Evolutionary conservation across 2,113 vertebrate species (phyloP), one percentile per base, ranked within the genome.

Genomic region (Tupaia chinensis): DNA sequence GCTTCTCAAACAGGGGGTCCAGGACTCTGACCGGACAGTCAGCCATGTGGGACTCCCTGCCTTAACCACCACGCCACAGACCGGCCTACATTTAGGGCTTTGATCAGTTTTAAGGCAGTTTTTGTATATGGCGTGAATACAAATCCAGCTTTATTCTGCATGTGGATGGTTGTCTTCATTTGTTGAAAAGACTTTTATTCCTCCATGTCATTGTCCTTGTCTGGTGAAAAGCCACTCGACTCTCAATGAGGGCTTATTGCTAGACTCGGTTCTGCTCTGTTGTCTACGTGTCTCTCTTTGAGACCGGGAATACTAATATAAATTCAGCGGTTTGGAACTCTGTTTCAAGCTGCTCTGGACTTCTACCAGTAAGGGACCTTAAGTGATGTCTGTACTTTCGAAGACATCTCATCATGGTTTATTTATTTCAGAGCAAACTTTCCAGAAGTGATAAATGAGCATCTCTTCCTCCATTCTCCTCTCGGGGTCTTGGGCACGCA

Each of bases 131-230:
- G 15, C 66, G 22, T 87, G 56, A 86, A 44, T 44, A 19, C 3
- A 23, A 7, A 34, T 72, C 44, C 56, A 53, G 69, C 29, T 72
- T 78, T 19, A 29, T 27, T 80, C 93, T 89, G 32, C 29, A 56
- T 20, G 4, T 58, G 10, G 16, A 29, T 70, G n/a, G 8, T 74
- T 66, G 7, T 70, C 19, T 10, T 66, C 4, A 23, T 65, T 83
- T 79, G 34, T 78, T 95, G 61, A 89, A 82, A 93, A 95, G 63
- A 54, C 27, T 74, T 34, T 27, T 53, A 25, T 87, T 76, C 1
- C 34, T 7, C 23, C 0, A 3, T 23, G 23, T 29, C 79, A 53
- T 15, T 84, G 77, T 56, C 29, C 77, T 92, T 34, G 53, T 32
- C 25, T 83, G 79, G 20, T 92, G 56, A 72, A 91, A 89, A 91